Percentiles rank a stretch among this genome's conserved stretches.
These are phyloP conservation scores for Aspiorhynchus laticeps DNA, from an alignment of 2,113 vertebrate genomes.

Conservation along the genomic window DNA sequence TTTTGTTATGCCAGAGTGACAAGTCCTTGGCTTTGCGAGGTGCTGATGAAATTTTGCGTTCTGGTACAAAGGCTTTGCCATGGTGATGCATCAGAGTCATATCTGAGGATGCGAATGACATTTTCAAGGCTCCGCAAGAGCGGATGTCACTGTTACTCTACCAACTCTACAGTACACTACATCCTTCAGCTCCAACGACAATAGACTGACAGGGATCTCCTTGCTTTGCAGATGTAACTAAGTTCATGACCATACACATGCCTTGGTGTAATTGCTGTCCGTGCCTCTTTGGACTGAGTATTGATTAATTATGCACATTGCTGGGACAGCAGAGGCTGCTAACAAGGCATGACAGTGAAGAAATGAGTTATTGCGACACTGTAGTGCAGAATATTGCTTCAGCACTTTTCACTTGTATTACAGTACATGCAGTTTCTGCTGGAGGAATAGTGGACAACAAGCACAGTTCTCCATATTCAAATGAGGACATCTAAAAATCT, in stretches of 20 bases:
- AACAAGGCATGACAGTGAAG: conserved; percentile 8
- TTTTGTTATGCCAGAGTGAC: conserved; percentile 15
- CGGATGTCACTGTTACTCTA: conserved; percentile 26
- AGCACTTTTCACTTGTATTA: not conserved
- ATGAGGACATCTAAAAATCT: not conserved
- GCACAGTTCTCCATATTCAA: not conserved
- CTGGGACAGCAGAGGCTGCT: conserved; percentile 20
- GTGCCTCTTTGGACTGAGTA: conserved; percentile 32
- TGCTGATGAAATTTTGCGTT: conserved; percentile 20
- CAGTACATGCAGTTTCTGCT: not conserved
- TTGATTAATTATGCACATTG: conserved; percentile 44
- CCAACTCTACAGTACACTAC: not conserved
- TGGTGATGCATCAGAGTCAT: not conserved
- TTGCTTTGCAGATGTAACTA: conserved; percentile 42
- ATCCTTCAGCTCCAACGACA: not conserved
- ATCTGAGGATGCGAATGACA: conserved; percentile 22
- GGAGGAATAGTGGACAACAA: not conserved
- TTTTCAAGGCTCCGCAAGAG: conserved; percentile 23
- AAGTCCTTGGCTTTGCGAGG: conserved; percentile 20
- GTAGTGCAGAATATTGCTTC: not conserved
- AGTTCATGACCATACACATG: conserved; percentile 16
- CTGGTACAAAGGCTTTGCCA: conserved; percentile 19
- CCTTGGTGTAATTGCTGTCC: conserved; percentile 29
- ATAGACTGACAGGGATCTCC: conserved; percentile 23
- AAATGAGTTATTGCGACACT: not conserved